Evolutionary conservation across 1,140 invertebrate genomes (phyloP), one percentile per base, ranked within the genome.

Genomic region (Lepidotrigona ventralis): DNA sequence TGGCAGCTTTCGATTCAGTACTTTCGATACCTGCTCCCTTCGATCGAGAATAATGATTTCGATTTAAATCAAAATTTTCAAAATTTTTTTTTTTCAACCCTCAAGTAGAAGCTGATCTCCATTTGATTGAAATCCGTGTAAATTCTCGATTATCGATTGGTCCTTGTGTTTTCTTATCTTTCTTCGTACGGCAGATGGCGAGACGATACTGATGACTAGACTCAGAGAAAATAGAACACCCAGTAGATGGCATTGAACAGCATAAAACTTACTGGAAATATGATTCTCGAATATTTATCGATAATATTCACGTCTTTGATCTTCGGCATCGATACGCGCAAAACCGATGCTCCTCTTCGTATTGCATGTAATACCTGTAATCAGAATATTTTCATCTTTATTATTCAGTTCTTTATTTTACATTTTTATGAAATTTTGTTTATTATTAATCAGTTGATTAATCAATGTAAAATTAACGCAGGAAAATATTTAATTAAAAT

Each of bases 291-390:
- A 92, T 99, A 99, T 91, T 99, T 99, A 94, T 99, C 99, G 90
- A 99, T 99, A 69, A 98, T 97, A 92, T 99, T 99, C 60, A 99
- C 98, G 93, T 99, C 98, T 91, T 98, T 98, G 88, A 99, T 99
- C 93, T 97, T 97, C 1, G 98, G 98, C 94, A 99, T 97, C 11
- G 97, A 97, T 14, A 96, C 95, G 90, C 96, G 97, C 69, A 98
- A 93, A 12, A 97, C 97, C 9, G 96, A 96, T 3, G 97, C 97
- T 33, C 97, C 97, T 88, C 96, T 96, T 76, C 96, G 95, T 33
- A 98, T 94, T 12, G 97, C 97, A 90, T 97, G 96, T 51, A 98
- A 94, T 89, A 98, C 95, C 94, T 97, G 81, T 51, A 90, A 88
- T 4, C 15, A 14, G 29, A 15, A 54, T n/a, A 12, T 17, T 33